Base-by-base conservation (phyloP, 2,888 invertebrate species). In the Ariolimax columbianus region DNA sequence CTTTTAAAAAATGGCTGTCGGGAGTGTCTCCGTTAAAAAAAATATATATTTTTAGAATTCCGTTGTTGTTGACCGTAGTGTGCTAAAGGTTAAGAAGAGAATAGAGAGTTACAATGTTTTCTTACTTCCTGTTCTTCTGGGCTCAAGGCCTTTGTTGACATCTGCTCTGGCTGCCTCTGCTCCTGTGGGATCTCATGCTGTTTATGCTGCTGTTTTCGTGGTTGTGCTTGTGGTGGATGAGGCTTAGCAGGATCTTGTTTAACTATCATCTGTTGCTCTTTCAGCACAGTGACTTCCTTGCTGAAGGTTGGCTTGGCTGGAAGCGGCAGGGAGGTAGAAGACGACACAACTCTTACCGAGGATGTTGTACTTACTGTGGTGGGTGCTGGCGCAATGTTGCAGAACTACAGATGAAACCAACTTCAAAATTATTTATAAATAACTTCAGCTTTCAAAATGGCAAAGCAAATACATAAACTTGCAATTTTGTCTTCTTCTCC, bases 301-400 rank as follows among this genome's bases (percentile, higher is more conserved):
- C 23, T 81, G 70, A 36, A 6, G 55, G 55, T 19, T 33, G 81
- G 26, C 33, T 47, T 63, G 47, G 68, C 47, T 47, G 68, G 70
- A 17, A n/a, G 51, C 19, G 51, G 36, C 23, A 36, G 43, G n/a
- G 78, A 38, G 23, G 79, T 19, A 43, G 79, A 66, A 11, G 80
- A 68, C 33, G 81, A 38, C 1, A 55, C 55, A 19, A 51, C 11
- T 19, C 80, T 80, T 6, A 38, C 47, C 11, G 81, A 36, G 4
- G 82, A 19, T 59, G 75, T 30, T 43, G 55, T 19, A 9, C 30
- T 73, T 23, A 33, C 40, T 33, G 38, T 75, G 30, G 30, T 79
- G 17, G 84, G 84, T 17, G 84, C 84, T 66, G 84, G 84, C 17
- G 84, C 84, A 40, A 84, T 84, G 84, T 79, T 84, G 38, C 84